Conservation (phyloP, 2,113 vertebrate species). For the Atrichornis clamosus region DNA sequence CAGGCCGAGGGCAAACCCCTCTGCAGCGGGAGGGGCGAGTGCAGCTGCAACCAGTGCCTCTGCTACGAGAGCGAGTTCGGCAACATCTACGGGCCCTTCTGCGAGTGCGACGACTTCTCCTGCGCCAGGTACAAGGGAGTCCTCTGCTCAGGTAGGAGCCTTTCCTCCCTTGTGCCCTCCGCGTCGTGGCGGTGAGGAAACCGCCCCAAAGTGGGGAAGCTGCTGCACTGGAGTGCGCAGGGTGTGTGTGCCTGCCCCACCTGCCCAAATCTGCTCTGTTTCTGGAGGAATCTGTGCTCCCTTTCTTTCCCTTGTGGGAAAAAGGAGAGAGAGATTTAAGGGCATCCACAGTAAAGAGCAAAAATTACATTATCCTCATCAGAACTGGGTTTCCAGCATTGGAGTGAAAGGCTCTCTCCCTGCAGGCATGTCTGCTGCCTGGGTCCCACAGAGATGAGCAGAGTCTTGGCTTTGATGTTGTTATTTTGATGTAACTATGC, state of each 20-base stretch:
- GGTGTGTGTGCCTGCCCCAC: fast-evolving
- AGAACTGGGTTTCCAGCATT: neutral
- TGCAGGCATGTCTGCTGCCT: neutral
- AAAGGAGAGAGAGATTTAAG: neutral
- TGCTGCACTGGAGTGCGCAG: neutral
- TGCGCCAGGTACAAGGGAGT: conserved; percentile 92
- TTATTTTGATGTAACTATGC: neutral
- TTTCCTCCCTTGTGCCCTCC: fast-evolving
- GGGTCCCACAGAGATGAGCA: fast-evolving
- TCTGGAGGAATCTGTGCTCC: neutral
- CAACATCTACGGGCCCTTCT: conserved; percentile 94
- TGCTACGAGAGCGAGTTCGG: conserved; percentile 96
- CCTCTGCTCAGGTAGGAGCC: conserved; percentile 91
- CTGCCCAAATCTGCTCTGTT: neutral
- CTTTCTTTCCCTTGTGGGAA: neutral
- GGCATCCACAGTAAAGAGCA: neutral
- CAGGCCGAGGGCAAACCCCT: conserved; percentile 89
- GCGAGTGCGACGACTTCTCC: conserved; percentile 96
- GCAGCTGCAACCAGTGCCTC: conserved; percentile 94
- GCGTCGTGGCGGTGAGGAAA: fast-evolving
- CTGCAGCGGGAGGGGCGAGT: conserved; percentile 92
- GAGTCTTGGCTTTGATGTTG: neutral
- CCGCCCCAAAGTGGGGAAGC: fast-evolving
- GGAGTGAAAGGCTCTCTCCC: neutral
- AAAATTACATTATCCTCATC: neutral